Conservation (phyloP, 2,113 vertebrate species). For the Platichthys flesus region DNA sequence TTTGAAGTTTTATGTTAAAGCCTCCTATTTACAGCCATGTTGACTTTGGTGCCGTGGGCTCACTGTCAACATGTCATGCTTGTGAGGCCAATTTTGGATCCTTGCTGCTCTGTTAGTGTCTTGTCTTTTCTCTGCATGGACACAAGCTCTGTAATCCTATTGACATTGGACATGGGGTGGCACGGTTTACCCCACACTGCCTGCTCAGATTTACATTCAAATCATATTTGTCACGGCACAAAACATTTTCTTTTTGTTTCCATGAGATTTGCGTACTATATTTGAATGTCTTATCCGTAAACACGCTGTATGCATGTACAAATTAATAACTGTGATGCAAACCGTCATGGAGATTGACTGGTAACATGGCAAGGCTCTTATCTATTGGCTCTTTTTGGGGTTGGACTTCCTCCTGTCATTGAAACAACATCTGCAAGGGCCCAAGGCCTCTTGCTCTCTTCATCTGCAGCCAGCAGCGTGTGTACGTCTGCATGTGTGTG, state of each 20-base stretch:
- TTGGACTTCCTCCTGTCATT: constrained; percentile 58
- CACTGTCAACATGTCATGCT: constrained; percentile 7
- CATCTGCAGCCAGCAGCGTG: constrained; percentile 48
- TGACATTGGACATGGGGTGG: constrained; percentile 16
- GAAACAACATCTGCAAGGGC: constrained; percentile 54
- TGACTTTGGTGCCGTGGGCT: background rate
- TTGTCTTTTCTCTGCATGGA: constrained; percentile 3
- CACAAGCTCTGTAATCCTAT: constrained; percentile 43
- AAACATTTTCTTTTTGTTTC: constrained; percentile 8
- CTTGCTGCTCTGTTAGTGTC: constrained; percentile 8
- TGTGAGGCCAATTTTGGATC: constrained; percentile 10
- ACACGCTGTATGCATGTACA: background rate
- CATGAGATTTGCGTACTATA: background rate
- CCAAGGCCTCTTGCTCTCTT: constrained; percentile 47
- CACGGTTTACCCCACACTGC: constrained; percentile 10
- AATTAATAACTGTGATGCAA: background rate
- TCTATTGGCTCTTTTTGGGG: constrained; percentile 26
- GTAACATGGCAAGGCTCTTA: background rate
- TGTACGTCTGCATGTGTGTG: constrained; percentile 28
- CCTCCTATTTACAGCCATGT: background rate
- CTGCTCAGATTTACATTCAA: constrained; percentile 12
- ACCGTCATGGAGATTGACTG: constrained; percentile 2
- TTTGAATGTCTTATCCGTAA: background rate
- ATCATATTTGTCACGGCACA: constrained; percentile 10
- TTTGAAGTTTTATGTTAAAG: background rate